Evolutionary conservation across 2,113 vertebrate species (phyloP), one percentile per base, ranked within the genome.

Genomic region (Grammomys surdaster): DNA sequence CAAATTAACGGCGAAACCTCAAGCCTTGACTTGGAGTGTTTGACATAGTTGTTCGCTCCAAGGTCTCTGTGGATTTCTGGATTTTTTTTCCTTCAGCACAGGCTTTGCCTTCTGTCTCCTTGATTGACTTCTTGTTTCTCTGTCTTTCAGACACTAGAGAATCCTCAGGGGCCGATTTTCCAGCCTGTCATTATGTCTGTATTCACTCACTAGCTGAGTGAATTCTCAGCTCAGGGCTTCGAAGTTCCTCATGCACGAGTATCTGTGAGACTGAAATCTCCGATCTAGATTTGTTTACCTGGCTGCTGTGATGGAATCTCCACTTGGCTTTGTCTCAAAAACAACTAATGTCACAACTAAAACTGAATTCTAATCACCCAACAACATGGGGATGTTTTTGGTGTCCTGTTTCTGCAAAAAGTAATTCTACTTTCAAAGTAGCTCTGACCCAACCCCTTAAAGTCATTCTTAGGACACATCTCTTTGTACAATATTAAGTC

Each of bases 101-200:
- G 46, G 19, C 17, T 36, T 43, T 28, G n/a, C n/a, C 36, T 51
- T n/a, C 88, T 58, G 54, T 92, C 65, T 88, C 72, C 80, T 67
- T 58, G 88, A 56, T 7, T 24, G 72, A 67, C 26, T 94, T 93
- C 36, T 95, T 40, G 58, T 92, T 92, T 90, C 70, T 90, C 75
- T 87, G 72, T 84, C 76, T 22, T 85, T 85, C 69, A 51, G 69
- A 93, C 88, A 76, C 12, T 46, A 51, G 54, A 76, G 75, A 51
- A 88, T 33, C 22, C 46, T 58, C 51, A 85, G 22, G 58, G 36
- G 8, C 73, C 51, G 73, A 43, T 70, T 65, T 72, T 84, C 7
- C 2, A 46, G 40, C 20, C 46, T 90, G 22, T 76, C 40, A 3
- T 46, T 31, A 58, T 36, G 67, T 90, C 40, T 40, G 6, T 22